Evolutionary conservation across 2,797 vertebrate genomes (phyloP).

Genomic region (Bucorvus abyssinicus): DNA sequence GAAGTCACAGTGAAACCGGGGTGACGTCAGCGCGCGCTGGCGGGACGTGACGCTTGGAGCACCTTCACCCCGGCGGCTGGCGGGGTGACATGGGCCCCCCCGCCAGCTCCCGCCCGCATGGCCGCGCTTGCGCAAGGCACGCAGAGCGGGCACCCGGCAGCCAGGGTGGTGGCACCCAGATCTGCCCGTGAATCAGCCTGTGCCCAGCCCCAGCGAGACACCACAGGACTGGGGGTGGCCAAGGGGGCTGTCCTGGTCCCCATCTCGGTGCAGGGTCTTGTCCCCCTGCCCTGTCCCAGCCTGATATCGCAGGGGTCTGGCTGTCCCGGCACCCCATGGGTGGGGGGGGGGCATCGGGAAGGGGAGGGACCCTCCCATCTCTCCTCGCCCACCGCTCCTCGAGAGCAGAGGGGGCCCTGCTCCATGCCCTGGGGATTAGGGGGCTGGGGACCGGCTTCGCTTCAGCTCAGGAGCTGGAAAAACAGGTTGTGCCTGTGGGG

Average conservation of each 20-base stretch:
- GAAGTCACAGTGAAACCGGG: constrained; percentile 26
- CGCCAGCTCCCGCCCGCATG: neutral
- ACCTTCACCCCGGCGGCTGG: neutral
- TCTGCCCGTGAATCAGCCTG: neutral
- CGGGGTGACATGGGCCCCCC: neutral
- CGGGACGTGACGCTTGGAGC: neutral
- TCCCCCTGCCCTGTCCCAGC: neutral
- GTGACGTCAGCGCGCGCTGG: constrained; percentile 1
- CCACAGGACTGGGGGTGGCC: fast-evolving
- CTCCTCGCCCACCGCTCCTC: neutral
- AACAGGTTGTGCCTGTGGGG: constrained; percentile 6
- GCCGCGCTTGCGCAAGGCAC: fast-evolving
- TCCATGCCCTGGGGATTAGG: neutral
- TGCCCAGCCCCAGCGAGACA: neutral
- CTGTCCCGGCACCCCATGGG: neutral
- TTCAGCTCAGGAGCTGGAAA: constrained; percentile 30
- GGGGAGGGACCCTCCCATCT: neutral
- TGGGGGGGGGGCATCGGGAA: too few species aligned
- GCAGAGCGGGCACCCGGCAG: neutral
- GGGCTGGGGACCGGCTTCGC: neutral
- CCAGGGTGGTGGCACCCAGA: neutral
- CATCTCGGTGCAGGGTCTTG: fast-evolving
- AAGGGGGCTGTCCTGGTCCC: neutral
- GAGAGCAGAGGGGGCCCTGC: neutral
- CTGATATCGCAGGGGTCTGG: neutral